Base-by-base conservation (phyloP, 2,797 vertebrate species). In the Eurystomus glaucurus region DNA sequence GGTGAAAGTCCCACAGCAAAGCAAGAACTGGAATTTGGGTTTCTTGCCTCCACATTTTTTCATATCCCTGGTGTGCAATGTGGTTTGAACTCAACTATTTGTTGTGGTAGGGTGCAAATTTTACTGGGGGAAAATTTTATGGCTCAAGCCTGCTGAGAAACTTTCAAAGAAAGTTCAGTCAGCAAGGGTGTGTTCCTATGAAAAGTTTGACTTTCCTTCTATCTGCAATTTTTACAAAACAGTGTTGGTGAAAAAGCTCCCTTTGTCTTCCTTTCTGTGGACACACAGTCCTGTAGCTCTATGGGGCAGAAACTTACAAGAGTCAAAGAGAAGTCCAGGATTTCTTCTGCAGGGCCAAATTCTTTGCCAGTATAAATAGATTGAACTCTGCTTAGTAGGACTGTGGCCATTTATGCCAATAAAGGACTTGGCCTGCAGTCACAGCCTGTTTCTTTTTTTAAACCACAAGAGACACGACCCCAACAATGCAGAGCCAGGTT, bases 321-420 rank as follows among this genome's bases (percentile, higher is more conserved):
- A 90, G 21, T 11, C 45, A 45, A 51, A 66, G 51, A 33, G 9
- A 37, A 65, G 23, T 11, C 21, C 50, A 93, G 69, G 57, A 58
- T 84, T 83, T 72, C 90, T 91, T 68, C 65, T 11, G 7, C 23
- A 15, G 82, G 61, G 76, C 57, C 71, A 76, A 57, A 85, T 93
- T 86, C 90, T 91, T 78, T 9, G 1, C 58, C 2, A 16, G 33
- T 91, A 93, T 95, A 93, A 97, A 93, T 88, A 91, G 85, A 60
- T 1, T 33, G 69, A 94, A 61, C 79, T 83, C 87, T 83, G 64
- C 68, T 80, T 41, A 31, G 50, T 33, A 51, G 7, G 15, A 39
- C 69, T 0, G 15, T 61, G 65, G 71, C 76, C 65, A n/a, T 91
- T 93, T 74, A 55, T 77, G 58, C 85, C 82, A 81, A 8, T 1